Conservation (phyloP, 2,888 invertebrate species). For the Pseudoips prasinana region DNA sequence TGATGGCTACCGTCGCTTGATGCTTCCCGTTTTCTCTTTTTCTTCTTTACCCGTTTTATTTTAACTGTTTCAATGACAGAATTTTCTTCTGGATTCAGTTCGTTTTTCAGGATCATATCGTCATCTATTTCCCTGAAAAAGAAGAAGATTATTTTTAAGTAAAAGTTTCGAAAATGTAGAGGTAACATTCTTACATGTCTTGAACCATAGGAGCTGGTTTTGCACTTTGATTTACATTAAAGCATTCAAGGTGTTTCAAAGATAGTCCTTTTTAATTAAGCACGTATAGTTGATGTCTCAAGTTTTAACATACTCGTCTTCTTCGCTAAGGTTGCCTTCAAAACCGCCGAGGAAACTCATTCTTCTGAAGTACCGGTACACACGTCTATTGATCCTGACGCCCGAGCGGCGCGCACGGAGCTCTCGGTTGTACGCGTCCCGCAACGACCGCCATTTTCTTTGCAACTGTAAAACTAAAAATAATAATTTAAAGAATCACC, state of each 20-base stretch:
- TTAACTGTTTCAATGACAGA: conserved; percentile 22
- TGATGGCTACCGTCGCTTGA: conserved; percentile 33
- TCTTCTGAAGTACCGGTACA: conserved; percentile 68
- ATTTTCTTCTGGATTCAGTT: conserved; percentile 19
- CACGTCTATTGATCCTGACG: conserved; percentile 46
- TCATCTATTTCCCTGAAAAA: conserved; percentile 28
- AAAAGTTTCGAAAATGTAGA: no score
- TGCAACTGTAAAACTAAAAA: conserved; percentile 64
- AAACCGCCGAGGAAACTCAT: conserved; percentile 70
- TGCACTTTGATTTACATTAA: no score
- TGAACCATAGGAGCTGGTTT: no score
- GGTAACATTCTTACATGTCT: no score
- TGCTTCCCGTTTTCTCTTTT: conserved; percentile 37
- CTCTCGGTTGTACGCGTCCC: conserved; percentile 72
- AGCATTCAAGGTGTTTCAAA: no score
- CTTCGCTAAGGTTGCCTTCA: conserved; percentile 45
- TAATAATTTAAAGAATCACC: no score
- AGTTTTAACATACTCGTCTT: conserved; percentile 18
- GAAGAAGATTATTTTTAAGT: background rate
- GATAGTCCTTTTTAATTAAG: no score
- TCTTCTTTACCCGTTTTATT: conserved; percentile 25
- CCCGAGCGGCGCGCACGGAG: conserved; percentile 53
- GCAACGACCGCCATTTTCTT: conserved; percentile 70
- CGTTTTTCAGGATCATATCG: conserved; percentile 15
- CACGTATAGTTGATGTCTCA: no score